Conservation (phyloP, 2,113 vertebrate genomes). For the Seriola dumerili region DNA sequence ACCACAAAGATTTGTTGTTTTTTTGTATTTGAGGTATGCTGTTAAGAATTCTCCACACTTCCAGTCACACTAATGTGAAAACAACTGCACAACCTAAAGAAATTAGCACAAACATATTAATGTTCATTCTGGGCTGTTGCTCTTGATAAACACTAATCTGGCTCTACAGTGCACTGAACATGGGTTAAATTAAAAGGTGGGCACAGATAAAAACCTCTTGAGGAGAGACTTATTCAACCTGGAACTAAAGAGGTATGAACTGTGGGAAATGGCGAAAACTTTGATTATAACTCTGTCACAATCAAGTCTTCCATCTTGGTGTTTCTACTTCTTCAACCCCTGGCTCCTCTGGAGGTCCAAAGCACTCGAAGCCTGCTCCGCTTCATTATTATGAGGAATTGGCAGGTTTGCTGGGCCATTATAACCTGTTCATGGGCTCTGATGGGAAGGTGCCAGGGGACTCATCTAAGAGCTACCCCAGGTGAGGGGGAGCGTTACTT, state of each 20-base stretch:
- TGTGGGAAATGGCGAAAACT: conserved; percentile 33
- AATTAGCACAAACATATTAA: conserved; percentile 1
- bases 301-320: conserved; percentile 20
- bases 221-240: conserved; percentile 32
- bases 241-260: conserved; percentile 30
- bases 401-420: conserved; percentile 53
- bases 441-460: conserved; percentile 48
- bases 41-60: conserved; percentile 14
- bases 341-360: conserved; percentile 20
- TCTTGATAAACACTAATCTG: conserved; percentile 15
- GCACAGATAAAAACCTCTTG: conserved; percentile 18
- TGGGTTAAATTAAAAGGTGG: conserved; percentile 39
- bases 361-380: conserved; percentile 11
- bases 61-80: not conserved
- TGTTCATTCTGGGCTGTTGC: conserved; percentile 24
- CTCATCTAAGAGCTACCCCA: conserved; percentile 41
- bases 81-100: conserved; percentile 17
- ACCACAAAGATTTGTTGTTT: not conserved
- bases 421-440: conserved; percentile 50
- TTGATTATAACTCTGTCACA: conserved; percentile 21
- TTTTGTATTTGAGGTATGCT: not conserved
- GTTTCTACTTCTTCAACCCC: conserved; percentile 15
- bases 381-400: conserved; percentile 50
- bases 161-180: conserved; percentile 14
- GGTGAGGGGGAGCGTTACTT: conserved; percentile 28